Base-by-base conservation (phyloP, 2,797 vertebrate genomes). In the Chelidonichthys spinosus region DNA sequence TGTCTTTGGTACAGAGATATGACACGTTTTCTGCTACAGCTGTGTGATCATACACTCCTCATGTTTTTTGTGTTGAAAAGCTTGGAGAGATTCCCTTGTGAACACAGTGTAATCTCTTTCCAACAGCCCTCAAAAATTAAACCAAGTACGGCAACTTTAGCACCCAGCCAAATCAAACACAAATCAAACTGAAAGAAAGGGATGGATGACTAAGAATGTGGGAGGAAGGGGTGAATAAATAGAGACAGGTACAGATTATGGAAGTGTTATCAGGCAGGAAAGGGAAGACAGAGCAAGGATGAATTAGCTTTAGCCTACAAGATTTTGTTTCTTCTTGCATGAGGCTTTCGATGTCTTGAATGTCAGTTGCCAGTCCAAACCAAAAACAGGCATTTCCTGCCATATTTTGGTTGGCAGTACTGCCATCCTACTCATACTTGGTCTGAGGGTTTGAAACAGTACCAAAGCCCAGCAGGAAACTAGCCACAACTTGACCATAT, bases 91-190 rank as follows among this genome's bases (percentile, higher is more conserved):
- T 43, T 58, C 63, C 11, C 54, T 11, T 44, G 35, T 63, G 46
- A 63, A 80, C 53, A 70, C 25, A 78, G 62, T 25, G 81, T 82
- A 68, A 87, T 78, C 64, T 32, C 5, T 83, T 84, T 85, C 74
- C 80, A 83, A 72, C 79, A 83, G 69, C 58, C 74, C 67, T 73
- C 64, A 81, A 84, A 81, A 84, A 86, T 83, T 72, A 79, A 52
- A 63, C 54, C 61, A 65, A 74, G 62, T 46, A 55, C 65, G 76
- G 44, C 35, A 62, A 81, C 63, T 77, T 60, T 33, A 72, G 55
- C 35, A 60, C 55, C 54, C 43, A 59, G 77, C 55, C 69, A 72
- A 85, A 84, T 75, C n/a, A 78, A 81, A 85, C 74, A 77, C 44
- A 62, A 81, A 83, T 80, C 77, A 81, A 70, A 25, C 25, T 25